Base-by-base conservation (phyloP, 1,140 invertebrate species). In the Pectinophora gossypiella region DNA sequence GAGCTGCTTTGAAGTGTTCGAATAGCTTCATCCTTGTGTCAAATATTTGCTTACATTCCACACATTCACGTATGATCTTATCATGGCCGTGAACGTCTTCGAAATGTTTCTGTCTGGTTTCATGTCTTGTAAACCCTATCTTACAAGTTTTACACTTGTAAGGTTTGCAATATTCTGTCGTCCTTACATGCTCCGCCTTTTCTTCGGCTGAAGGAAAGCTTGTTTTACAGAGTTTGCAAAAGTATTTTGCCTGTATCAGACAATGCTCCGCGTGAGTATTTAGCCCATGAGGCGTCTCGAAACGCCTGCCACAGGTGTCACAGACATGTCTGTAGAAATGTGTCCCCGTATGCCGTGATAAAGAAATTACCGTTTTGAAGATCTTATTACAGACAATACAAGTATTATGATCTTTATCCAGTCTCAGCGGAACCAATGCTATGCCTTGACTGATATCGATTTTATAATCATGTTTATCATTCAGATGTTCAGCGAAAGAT, bases 281-380 rank as follows among this genome's bases (percentile, higher is more conserved):
- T 13, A 54, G 35, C n/a, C 46, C 46, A 10, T 3, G 3, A 9
- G 23, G 1, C 5, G 45, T 48, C 12, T 43, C 47, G 16, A 46
- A 61, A 5, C 49, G 52, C 40, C 52, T 56, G 9, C 59, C 59
- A 35, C 59, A 61, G 5, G 38, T 43, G 7, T 61, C 59, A 23
- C 59, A 61, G 2, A 57, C 35, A 19, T 54, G 40, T 18, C 36
- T 57, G n/a, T 48, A 43, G 18, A 51, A 56, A 51, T 61, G 54
- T 3, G 51, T 51, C 0, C 50, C 44, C 5, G 59, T 54, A 19
- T 61, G 59, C 27, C 48, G 22, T n/a, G 40, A 52, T 3, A 61
- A 36, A 5, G 50, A 47, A 13, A 44, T 27, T 0, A 49, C 18
- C 18, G 18, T 20, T 1, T 21, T 22, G 7, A 49, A 55, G 19